Evolutionary conservation across 2,888 invertebrate species (phyloP).

Genomic region (Fabriciana adippe): DNA sequence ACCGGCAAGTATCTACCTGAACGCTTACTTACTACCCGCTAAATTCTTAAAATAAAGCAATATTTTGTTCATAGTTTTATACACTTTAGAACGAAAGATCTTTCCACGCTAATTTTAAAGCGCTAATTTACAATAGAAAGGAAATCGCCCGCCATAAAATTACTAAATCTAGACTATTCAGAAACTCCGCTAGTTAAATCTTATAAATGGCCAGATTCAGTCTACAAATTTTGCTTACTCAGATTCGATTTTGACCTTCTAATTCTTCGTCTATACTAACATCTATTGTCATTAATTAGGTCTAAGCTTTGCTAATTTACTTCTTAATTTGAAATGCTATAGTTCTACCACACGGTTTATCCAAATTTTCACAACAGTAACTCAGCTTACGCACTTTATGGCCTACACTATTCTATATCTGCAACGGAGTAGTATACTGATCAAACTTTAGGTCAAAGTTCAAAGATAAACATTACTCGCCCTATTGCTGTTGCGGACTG

Average conservation of each 20-base stretch:
- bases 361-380: conserved; percentile 51
- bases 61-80: conserved; percentile 45
- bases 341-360: conserved; percentile 68
- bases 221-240: conserved; percentile 66
- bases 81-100: conserved; percentile 43
- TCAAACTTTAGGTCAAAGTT: conserved; percentile 66
- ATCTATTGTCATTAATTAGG: conserved; percentile 55
- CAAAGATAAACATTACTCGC: conserved; percentile 78
- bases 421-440: conserved; percentile 60
- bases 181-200: conserved; percentile 63
- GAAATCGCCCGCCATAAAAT: conserved; percentile 65
- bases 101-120: conserved; percentile 54
- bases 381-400: conserved; percentile 55
- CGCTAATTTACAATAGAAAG: conserved; percentile 65
- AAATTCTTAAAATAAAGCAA: conserved; percentile 42
- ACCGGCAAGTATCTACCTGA: conserved; percentile 45
- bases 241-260: conserved; percentile 53
- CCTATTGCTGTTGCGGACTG: conserved; percentile 70
- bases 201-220: conserved; percentile 61
- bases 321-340: conserved; percentile 57
- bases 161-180: conserved; percentile 64
- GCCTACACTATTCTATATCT: conserved; percentile 72
- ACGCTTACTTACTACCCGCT: conserved; percentile 42
- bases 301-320: conserved; percentile 68
- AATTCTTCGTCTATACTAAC: conserved; percentile 68